These are phyloP conservation scores for Esox masquinongy DNA, from an alignment of 2,797 vertebrate species.

Conservation along the genomic window DNA sequence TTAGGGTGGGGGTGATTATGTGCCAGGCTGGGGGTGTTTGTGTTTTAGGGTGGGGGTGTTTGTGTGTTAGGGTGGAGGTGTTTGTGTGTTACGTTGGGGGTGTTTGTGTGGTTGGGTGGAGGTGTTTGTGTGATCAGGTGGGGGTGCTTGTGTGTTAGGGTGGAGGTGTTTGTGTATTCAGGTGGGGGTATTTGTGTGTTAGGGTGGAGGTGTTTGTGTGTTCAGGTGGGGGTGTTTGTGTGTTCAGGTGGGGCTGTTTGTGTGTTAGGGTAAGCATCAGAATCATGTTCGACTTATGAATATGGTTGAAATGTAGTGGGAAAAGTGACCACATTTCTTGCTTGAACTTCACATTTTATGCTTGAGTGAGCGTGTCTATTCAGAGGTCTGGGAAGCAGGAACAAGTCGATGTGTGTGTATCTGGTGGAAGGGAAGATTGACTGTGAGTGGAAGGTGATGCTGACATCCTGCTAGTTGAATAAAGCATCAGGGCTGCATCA, in stretches of 20 bases:
- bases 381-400: conserved; percentile 40
- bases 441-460: conserved; percentile 29
- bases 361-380: conserved; percentile 66
- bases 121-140: too few species aligned
- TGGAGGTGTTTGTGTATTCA: conserved; percentile 22
- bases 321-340: conserved; percentile 62
- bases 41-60: background rate
- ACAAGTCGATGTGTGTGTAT: conserved; percentile 12
- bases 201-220: conserved; percentile 6
- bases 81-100: background rate
- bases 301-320: conserved; percentile 56
- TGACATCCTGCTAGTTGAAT: conserved; percentile 1
- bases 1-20: background rate
- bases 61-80: conserved; percentile 8
- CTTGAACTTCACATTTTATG: conserved; percentile 74
- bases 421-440: conserved; percentile 6
- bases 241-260: conserved; percentile 7
- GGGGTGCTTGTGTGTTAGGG: conserved; percentile 29
- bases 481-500: background rate
- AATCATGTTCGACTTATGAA: conserved; percentile 46
- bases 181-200: conserved; percentile 7
- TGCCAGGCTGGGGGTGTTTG: conserved; percentile 9
- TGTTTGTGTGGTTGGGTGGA: too few species aligned
- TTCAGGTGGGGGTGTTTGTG: background rate
- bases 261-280: conserved; percentile 51